phyloP scores from a whole-genome alignment of 53 echinoderm and acorn worm species.

The Astropecten irregularis region DNA sequence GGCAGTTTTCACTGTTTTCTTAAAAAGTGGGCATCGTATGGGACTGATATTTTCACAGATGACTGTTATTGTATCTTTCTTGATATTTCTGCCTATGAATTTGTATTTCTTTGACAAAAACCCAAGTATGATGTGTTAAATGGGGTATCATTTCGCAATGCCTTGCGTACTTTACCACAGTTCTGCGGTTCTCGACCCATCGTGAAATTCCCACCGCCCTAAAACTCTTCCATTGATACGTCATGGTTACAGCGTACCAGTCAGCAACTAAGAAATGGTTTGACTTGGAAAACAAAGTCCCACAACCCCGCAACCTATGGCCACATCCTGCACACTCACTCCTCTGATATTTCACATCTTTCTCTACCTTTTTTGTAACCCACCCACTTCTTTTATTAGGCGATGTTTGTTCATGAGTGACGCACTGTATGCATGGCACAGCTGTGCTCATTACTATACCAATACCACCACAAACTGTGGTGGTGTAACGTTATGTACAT shows the following conservation, averaged over 20 bases:
- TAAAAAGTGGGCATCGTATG: too few species aligned
- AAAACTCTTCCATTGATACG: background rate
- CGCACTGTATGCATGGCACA: background rate
- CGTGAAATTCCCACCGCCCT: background rate
- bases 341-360: background rate
- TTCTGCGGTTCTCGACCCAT: background rate
- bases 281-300: background rate
- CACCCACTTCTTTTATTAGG: background rate
- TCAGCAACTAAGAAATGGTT: background rate
- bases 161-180: too few species aligned
- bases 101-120: too few species aligned
- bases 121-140: too few species aligned
- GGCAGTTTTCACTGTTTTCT: too few species aligned
- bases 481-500: background rate
- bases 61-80: too few species aligned
- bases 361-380: background rate
- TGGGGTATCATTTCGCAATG: background rate
- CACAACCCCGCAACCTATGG: background rate
- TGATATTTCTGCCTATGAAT: too few species aligned
- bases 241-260: background rate
- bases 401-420: background rate
- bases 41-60: too few species aligned
- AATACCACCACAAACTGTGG: background rate
- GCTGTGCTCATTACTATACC: background rate
- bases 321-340: slow-evolving; percentile 23